These are phyloP conservation scores for Chaenogobius annularis DNA, from an alignment of 2,113 vertebrate genomes.

Conservation along the genomic window DNA sequence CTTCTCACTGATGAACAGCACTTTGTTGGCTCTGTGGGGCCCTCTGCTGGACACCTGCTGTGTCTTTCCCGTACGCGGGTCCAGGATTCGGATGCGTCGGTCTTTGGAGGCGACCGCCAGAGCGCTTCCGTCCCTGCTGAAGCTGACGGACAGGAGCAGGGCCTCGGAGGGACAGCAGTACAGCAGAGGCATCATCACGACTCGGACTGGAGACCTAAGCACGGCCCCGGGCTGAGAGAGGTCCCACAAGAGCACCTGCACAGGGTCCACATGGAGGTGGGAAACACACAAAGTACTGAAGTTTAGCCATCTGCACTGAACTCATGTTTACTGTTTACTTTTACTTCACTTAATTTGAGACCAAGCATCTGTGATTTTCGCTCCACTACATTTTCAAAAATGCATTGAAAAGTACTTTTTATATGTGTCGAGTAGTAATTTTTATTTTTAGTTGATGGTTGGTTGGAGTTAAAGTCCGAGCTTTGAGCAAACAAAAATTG, in stretches of 20 bases:
- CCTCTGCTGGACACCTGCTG: conserved; percentile 81
- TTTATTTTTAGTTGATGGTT: too few relatives aligned
- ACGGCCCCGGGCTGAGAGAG: conserved; percentile 59
- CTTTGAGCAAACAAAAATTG: too few relatives aligned
- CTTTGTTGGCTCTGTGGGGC: conserved; percentile 83
- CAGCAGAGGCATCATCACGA: conserved; percentile 72
- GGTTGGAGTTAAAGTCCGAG: too few relatives aligned
- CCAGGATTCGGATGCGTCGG: conserved; percentile 84
- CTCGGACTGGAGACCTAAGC: conserved; percentile 77
- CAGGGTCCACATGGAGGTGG: background rate
- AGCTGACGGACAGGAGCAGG: conserved; percentile 88
- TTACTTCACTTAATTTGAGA: too few relatives aligned
- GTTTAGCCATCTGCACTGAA: too few relatives aligned
- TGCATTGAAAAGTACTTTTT: too few relatives aligned
- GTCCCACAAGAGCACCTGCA: conserved; percentile 70
- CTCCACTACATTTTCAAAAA: too few relatives aligned
- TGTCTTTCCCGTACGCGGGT: conserved; percentile 80
- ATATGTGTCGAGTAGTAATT: too few relatives aligned
- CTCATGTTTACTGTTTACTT: too few relatives aligned
- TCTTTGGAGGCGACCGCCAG: conserved; percentile 89
- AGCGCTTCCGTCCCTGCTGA: conserved; percentile 87
- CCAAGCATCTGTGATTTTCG: too few relatives aligned
- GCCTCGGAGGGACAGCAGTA: conserved; percentile 73
- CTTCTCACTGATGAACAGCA: conserved; percentile 85
- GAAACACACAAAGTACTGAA: background rate